Evolutionary conservation across 2,113 vertebrate species (phyloP), one percentile per base, ranked within the genome.

Genomic region (Zosterops borbonicus): DNA sequence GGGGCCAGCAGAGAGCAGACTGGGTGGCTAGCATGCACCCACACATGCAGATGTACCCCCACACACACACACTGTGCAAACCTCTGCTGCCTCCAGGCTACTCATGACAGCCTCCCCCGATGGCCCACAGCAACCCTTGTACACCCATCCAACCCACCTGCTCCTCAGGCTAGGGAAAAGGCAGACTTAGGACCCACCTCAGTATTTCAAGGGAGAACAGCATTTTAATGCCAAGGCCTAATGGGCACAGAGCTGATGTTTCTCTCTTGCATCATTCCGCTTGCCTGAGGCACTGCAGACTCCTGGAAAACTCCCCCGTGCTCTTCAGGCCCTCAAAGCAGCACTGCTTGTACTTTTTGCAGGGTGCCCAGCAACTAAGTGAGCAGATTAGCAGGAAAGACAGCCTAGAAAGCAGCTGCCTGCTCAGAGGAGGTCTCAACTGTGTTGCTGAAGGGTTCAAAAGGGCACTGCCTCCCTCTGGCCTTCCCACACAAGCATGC

Each of bases 21-120:
- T 52, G 70, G 91, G 74, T 42, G 76, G 60, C 80, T 59, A 71
- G 29, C 89, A 89, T 46, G 41, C 46, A 77, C 62, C 42, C 67
- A 67, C 91, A 59, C 82, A 87, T 2, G 1, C 82, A 87, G 73
- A 83, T 65, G 52, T 37, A 87, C 55, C 39, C 39, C 50, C 64
- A 20, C 60, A 69, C 46, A 50, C 0, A 0, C n/a, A 83, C 49
- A 56, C 70, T 13, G 42, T 67, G 69, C 58, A 75, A 89, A 86
- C 71, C 74, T 86, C 94, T 81, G 80, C 73, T 83, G 65, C 62
- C 89, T 94, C 78, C 67, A 76, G 69, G 83, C 86, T 64, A 56
- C 77, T 92, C 73, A 86, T 16, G 39, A 12, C 2, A 6, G 64
- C 81, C 82, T 86, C 82, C 53, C 42, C 35, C 0, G 0, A 60